Evolutionary conservation across 2,797 vertebrate genomes (phyloP).

Genomic region (Nannoperca australis): DNA sequence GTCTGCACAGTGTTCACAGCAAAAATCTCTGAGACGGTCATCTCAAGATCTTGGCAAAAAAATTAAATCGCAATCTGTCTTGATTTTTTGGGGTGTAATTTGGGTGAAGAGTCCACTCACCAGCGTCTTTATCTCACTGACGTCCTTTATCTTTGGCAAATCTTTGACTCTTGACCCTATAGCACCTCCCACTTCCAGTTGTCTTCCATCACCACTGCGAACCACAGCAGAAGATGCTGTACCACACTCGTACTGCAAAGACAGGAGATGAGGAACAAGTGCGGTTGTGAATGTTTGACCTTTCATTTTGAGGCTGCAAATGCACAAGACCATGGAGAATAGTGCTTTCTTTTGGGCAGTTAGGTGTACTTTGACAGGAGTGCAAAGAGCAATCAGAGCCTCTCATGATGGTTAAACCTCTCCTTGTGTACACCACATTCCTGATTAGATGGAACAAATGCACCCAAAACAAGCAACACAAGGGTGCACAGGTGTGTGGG

Average conservation of each 20-base stretch:
- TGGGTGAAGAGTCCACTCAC: constrained; percentile 57
- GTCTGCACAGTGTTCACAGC: background rate
- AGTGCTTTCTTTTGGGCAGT: constrained; percentile 25
- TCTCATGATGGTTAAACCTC: constrained; percentile 50
- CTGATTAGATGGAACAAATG: constrained; percentile 73
- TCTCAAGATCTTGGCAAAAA: background rate
- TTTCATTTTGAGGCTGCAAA: constrained; percentile 33
- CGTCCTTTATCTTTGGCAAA: constrained; percentile 57
- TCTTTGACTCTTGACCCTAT: constrained; percentile 56
- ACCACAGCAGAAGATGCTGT: constrained; percentile 41
- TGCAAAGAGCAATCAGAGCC: constrained; percentile 64
- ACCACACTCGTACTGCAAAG: constrained; percentile 60
- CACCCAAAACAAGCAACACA: constrained; percentile 54
- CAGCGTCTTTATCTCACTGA: constrained; percentile 66
- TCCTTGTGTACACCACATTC: constrained; percentile 40
- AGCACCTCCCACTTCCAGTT: constrained; percentile 55
- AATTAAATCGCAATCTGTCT: background rate
- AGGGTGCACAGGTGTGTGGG: constrained; percentile 77
- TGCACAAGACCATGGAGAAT: background rate
- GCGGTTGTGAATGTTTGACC: constrained; percentile 11
- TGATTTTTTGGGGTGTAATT: background rate
- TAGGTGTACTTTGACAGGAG: constrained; percentile 43
- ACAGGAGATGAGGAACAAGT: constrained; percentile 38
- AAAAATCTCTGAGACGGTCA: no score
- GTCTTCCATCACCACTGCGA: constrained; percentile 45